phyloP scores from a whole-genome alignment of 2,888 invertebrate species.

The Mamestra brassicae region DNA sequence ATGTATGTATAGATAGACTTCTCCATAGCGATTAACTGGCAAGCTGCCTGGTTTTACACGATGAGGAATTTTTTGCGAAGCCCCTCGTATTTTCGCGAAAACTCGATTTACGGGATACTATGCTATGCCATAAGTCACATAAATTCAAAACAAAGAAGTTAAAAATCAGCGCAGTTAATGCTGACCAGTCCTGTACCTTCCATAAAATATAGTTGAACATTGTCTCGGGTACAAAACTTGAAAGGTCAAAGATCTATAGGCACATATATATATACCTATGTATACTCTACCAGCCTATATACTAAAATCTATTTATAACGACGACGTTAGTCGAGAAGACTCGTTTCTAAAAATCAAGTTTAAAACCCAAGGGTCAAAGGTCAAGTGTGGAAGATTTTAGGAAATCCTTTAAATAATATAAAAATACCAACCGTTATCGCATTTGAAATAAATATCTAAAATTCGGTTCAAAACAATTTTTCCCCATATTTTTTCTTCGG shows the following conservation, averaged over 20 bases:
- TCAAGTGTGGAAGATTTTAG: background rate
- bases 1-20: too few species aligned
- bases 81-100: too few species aligned
- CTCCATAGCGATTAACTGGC: too few species aligned
- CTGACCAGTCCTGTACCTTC: too few species aligned
- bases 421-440: constrained; percentile 74
- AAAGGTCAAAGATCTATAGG: background rate
- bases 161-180: too few species aligned
- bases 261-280: too few species aligned
- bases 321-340: background rate
- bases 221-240: background rate
- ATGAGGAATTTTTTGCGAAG: too few species aligned
- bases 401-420: background rate
- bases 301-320: background rate
- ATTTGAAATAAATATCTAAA: constrained; percentile 82
- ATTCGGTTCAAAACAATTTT: constrained; percentile 76
- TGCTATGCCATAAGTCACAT: too few species aligned
- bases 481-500: constrained; percentile 80
- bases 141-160: too few species aligned
- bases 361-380: background rate
- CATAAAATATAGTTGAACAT: background rate
- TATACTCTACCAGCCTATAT: background rate
- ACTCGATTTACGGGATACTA: too few species aligned
- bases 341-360: background rate
- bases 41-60: too few species aligned